Evolutionary conservation across 2,888 invertebrate species (phyloP).

Genomic region (Lumbricus terrestris): DNA sequence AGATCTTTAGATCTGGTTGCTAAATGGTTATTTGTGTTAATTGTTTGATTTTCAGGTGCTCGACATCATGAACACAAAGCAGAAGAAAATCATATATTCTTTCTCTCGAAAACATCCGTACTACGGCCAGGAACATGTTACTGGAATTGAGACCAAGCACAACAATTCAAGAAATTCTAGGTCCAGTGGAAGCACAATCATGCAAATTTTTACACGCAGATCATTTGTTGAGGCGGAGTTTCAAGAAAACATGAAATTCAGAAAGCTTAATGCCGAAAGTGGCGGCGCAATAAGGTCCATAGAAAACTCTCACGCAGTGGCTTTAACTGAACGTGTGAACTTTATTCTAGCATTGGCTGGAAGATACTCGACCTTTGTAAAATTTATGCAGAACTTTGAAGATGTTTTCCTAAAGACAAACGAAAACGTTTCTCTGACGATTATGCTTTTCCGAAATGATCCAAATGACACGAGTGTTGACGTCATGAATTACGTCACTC

Average conservation of each 20-base stretch:
- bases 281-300: not conserved
- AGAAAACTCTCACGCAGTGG: not conserved
- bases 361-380: slow-evolving; percentile 74
- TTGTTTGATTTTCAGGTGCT: too few relatives aligned
- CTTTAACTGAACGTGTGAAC: slow-evolving; percentile 39
- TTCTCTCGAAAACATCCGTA: too few relatives aligned
- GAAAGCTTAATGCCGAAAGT: not conserved
- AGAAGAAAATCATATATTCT: too few relatives aligned
- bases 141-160: too few relatives aligned
- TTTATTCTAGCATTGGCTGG: slow-evolving; percentile 86
- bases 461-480: slow-evolving; percentile 38
- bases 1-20: too few relatives aligned
- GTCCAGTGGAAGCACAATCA: too few relatives aligned
- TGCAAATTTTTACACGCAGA: not conserved
- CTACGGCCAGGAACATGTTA: too few relatives aligned
- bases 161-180: too few relatives aligned
- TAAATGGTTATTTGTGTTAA: too few relatives aligned
- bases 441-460: slow-evolving; percentile 71
- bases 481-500: slow-evolving; percentile 41
- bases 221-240: not conserved
- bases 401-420: slow-evolving; percentile 69
- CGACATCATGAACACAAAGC: too few relatives aligned
- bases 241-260: not conserved
- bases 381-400: slow-evolving; percentile 83
- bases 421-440: slow-evolving; percentile 69